Evolutionary conservation across 2,888 invertebrate genomes (phyloP).

Genomic region (Dysmachus trigonus): DNA sequence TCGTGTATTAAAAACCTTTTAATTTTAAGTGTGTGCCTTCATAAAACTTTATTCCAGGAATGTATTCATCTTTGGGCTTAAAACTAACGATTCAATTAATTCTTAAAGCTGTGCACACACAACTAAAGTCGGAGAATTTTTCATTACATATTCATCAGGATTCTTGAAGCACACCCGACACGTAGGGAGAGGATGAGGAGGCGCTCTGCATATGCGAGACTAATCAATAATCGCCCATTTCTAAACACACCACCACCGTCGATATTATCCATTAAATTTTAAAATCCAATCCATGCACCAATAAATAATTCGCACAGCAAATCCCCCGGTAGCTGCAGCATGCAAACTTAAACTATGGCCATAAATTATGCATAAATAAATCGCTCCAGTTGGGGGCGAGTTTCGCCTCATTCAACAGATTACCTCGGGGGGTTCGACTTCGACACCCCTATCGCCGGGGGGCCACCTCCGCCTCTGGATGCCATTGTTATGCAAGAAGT

Average conservation of each 20-base stretch:
- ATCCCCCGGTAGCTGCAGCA: not conserved
- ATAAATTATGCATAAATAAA: conserved; percentile 15
- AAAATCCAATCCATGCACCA: conserved; percentile 3
- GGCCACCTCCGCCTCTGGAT: not conserved
- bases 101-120: not conserved
- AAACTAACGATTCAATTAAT: not conserved
- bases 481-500: conserved; percentile 23
- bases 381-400: not conserved
- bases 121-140: not conserved
- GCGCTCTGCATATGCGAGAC: no score
- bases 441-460: not conserved
- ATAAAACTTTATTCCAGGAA: no score
- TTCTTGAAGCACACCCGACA: not conserved
- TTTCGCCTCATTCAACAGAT: conserved; percentile 15
- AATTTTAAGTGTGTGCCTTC: no score
- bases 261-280: not conserved
- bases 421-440: not conserved
- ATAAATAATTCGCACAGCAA: not conserved
- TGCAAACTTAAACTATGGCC: not conserved
- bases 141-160: not conserved
- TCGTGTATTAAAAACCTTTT: no score
- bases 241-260: not conserved
- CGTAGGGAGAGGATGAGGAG: not conserved
- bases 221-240: not conserved
- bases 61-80: not conserved